phyloP scores from a whole-genome alignment of 1,140 invertebrate species.

The Achatina immaculata region DNA sequence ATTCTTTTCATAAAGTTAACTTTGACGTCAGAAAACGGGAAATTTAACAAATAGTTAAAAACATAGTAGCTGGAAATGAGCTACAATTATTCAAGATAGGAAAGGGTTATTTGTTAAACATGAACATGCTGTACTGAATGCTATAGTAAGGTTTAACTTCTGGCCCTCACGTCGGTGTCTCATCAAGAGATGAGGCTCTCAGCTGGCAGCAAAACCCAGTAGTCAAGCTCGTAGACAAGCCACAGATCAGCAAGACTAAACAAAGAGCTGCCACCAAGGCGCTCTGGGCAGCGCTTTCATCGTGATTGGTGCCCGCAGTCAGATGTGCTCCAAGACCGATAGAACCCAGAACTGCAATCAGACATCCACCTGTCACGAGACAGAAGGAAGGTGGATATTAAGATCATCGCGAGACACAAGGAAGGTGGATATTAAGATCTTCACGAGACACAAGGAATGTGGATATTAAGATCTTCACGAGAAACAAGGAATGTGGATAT shows the following conservation, averaged over 20 bases:
- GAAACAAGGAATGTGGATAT: too few relatives aligned
- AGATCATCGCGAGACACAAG: too few relatives aligned
- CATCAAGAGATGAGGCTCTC: background rate
- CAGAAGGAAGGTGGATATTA: too few relatives aligned
- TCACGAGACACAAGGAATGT: too few relatives aligned
- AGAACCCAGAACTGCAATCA: background rate
- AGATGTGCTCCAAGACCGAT: background rate
- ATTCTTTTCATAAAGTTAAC: too few relatives aligned
- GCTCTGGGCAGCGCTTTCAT: slow-evolving; percentile 6
- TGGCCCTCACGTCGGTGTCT: background rate
- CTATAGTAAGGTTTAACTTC: background rate
- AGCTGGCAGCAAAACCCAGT: slow-evolving; percentile 17
- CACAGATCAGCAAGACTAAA: background rate
- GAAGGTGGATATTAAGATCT: too few relatives aligned
- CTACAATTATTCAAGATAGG: too few relatives aligned
- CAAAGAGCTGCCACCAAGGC: slow-evolving; percentile 1
- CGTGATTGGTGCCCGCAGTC: background rate
- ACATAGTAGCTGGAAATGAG: background rate
- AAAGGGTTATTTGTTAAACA: background rate
- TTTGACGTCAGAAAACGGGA: too few relatives aligned
- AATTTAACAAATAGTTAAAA: too few relatives aligned
- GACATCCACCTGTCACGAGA: slow-evolving; percentile 4
- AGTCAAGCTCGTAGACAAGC: background rate
- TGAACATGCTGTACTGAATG: background rate
- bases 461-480: too few relatives aligned